Conservation (phyloP, 2,113 vertebrate genomes). For the Centropus unirufus region DNA sequence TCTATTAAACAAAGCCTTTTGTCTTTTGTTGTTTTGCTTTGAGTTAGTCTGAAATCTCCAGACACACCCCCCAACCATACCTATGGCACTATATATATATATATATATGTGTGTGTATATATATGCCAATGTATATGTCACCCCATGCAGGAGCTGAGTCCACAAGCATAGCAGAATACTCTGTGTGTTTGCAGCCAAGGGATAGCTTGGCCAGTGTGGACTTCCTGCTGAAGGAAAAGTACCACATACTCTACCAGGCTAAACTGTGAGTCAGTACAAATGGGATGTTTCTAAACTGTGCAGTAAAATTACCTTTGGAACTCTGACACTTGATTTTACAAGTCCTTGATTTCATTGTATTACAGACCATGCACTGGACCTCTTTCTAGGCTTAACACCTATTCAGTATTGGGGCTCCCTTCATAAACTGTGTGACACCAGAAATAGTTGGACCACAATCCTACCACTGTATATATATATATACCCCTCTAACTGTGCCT, state of each 20-base stretch:
- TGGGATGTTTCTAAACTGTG: neutral
- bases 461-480: neutral
- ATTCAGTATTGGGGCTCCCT: neutral
- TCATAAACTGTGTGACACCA: neutral
- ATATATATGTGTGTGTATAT: no score
- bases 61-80: neutral
- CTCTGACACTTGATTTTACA: neutral
- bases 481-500: neutral
- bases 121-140: neutral
- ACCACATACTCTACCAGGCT: neutral
- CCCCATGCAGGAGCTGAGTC: neutral
- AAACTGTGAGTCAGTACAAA: neutral
- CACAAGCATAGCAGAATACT: neutral
- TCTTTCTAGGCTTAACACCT: neutral
- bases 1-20: constrained; percentile 4
- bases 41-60: neutral
- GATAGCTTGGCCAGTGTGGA: neutral
- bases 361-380: neutral
- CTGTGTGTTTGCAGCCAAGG: neutral
- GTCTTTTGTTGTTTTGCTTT: neutral
- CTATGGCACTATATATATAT: neutral
- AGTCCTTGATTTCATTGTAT: neutral
- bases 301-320: neutral
- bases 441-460: neutral
- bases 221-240: neutral